Conservation (phyloP, 2,797 vertebrate species). For the Heliangelus exortis region DNA sequence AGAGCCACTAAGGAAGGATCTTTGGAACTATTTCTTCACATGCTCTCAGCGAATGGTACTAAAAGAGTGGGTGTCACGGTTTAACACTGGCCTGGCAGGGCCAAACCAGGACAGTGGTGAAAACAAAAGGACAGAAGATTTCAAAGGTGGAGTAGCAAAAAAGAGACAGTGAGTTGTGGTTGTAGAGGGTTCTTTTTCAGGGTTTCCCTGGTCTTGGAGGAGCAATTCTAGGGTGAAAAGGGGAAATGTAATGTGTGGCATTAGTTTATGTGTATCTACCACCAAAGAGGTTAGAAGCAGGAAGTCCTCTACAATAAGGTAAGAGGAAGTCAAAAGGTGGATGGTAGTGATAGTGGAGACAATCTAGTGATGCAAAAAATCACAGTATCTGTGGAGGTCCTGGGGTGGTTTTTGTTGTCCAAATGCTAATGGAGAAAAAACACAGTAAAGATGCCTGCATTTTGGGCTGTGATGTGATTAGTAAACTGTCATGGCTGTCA, state of each 20-base stretch:
- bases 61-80: not conserved
- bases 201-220: not conserved
- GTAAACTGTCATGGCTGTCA: no score
- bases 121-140: not conserved
- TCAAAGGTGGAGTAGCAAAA: not conserved
- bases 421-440: not conserved
- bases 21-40: not conserved
- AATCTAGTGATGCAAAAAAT: not conserved
- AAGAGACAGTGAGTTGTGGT: not conserved
- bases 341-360: not conserved
- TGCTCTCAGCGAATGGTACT: not conserved
- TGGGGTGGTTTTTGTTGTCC: not conserved
- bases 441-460: not conserved
- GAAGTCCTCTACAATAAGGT: not conserved
- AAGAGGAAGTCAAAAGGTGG: not conserved
- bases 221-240: not conserved
- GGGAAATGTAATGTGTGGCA: not conserved
- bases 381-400: not conserved
- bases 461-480: not conserved
- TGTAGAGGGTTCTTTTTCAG: not conserved
- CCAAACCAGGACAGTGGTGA: no score
- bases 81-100: no score
- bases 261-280: not conserved
- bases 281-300: not conserved
- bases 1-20: not conserved